Conservation (phyloP, 2,888 invertebrate genomes). For the Synergus gifuensis region DNA sequence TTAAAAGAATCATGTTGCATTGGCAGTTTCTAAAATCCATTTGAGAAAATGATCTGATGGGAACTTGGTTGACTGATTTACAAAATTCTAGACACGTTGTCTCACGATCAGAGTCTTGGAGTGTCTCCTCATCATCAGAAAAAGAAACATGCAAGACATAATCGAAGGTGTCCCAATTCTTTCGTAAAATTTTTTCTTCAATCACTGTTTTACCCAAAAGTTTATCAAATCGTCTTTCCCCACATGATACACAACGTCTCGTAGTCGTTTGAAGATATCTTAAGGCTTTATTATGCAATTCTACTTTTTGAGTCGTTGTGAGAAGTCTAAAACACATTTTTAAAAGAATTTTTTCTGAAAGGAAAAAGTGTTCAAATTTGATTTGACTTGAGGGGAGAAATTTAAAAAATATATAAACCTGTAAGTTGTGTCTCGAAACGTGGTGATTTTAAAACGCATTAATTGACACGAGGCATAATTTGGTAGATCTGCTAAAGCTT, state of each 20-base stretch:
- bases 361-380: neutral
- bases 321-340: conserved; percentile 75
- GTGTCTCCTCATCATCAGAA: neutral
- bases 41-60: conserved; percentile 78
- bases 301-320: conserved; percentile 82
- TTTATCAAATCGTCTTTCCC: conserved; percentile 80
- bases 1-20: conserved; percentile 80
- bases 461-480: conserved; percentile 83
- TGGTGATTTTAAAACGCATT: conserved; percentile 80
- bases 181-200: conserved; percentile 35
- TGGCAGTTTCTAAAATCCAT: conserved; percentile 81
- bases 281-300: conserved; percentile 81
- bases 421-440: conserved; percentile 82
- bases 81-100: neutral
- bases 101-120: neutral
- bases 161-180: conserved; percentile 10
- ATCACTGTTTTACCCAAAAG: conserved; percentile 73
- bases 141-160: neutral
- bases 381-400: conserved; percentile 2
- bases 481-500: conserved; percentile 79
- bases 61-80: conserved; percentile 45
- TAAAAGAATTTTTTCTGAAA: neutral
- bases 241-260: conserved; percentile 80
- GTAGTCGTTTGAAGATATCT: conserved; percentile 81
- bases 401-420: conserved; percentile 61